Evolutionary conservation across 23 tunicate genomes (phyloP), one percentile per base, ranked within the genome.

Genomic region (Halocynthia aurantium): DNA sequence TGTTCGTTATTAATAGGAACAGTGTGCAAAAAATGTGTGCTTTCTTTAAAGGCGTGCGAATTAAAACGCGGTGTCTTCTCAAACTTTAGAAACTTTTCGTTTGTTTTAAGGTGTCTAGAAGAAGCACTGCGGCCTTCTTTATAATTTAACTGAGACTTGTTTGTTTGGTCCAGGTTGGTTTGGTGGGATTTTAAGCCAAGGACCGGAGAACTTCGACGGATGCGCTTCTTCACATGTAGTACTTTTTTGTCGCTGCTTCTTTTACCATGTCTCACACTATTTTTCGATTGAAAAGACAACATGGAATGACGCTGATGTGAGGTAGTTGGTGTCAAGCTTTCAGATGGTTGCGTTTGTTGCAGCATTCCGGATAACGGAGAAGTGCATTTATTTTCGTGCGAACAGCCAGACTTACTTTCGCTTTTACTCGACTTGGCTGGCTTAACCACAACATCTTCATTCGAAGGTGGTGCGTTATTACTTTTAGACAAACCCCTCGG

Each of bases 401-500:
- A n/a, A 74, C 64, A 22, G 56, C 56, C 64, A 21, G 61, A 54
- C 13, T 54, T 74, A 15, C 56, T 64, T 53, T 74, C 63, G 44
- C 44, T 31, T 31, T 31, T 31, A 31, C 44, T 4, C 21, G 56
- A 10, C 58, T 9, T 21, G 12, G 78, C 13, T 8, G 78, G 15
- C 22, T 52, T 64, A 53, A 21, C 19, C 13, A 53, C 31, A 18
- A 50, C n/a, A 22, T 40, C 76, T 10, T 53, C 60, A 74, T 54
- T 74, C 31, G 68, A 64, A 11, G 62, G 7, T 7, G 55, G 62
- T 53, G 55, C 78, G 10, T 22, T 31, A 4, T 49, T 54, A 50
- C 78, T 74, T 53, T 53, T 74, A 19, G 78, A 53, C 10, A 74
- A 64, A 7, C 78, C 78, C 64, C 78, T 20, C 10, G 78, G 78